phyloP scores from a whole-genome alignment of 2,113 vertebrate species.

The Hippocampus comes region DNA sequence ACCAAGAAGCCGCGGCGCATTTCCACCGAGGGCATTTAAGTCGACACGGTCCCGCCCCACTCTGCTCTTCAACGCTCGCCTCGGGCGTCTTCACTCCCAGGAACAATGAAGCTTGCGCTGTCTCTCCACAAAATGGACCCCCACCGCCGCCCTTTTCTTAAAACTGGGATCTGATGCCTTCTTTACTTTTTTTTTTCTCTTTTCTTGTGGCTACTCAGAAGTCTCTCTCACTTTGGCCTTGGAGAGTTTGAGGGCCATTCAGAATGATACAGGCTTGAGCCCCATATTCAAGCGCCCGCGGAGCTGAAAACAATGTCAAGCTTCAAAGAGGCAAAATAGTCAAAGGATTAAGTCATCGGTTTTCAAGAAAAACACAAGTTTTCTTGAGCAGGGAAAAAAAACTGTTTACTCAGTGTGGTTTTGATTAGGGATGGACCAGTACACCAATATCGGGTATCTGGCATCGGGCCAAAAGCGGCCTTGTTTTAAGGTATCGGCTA shows the following conservation, averaged over 20 bases:
- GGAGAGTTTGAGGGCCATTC: not conserved
- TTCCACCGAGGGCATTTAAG: slow-evolving; percentile 68
- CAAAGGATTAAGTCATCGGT: not conserved
- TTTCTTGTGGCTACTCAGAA: not conserved
- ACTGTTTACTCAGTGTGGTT: no score
- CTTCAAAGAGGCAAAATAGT: no score
- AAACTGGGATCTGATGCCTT: not conserved
- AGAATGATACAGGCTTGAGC: no score
- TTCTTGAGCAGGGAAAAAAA: no score
- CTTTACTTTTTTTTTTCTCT: not conserved
- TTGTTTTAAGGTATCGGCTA: no score
- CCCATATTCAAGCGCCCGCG: no score
- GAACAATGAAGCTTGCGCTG: slow-evolving; percentile 60
- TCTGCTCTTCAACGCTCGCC: slow-evolving; percentile 65
- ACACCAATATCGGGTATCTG: no score
- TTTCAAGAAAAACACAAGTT: not conserved
- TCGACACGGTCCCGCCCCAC: slow-evolving; percentile 62
- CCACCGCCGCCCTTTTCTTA: not conserved
- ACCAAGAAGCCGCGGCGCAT: slow-evolving; percentile 61
- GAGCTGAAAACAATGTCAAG: no score
- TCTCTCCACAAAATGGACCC: slow-evolving; percentile 2
- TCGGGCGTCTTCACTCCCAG: slow-evolving; percentile 49
- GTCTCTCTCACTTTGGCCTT: not conserved
- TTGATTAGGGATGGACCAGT: no score
- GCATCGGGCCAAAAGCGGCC: no score